Base-by-base conservation (phyloP, 2,797 vertebrate genomes). In the Ctenopoma kingsleyae region DNA sequence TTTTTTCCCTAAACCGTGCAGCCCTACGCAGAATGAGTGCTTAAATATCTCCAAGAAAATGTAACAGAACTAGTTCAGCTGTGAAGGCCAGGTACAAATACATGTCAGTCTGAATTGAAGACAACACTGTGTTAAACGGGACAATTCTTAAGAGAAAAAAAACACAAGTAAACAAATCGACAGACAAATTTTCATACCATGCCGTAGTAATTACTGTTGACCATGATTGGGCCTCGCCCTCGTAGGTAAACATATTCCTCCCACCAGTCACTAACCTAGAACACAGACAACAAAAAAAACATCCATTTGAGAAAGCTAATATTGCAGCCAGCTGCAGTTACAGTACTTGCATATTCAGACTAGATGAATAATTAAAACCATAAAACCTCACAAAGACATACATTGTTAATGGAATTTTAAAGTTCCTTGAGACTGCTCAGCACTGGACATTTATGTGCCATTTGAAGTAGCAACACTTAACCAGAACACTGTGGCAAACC, bases 251-350 rank as follows among this genome's bases (percentile, higher is more conserved):
- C 93, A 2, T 96, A 97, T 70, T 96, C 95, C 85, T 97, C 96
- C 97, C 97, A 98, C 96, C 97, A 97, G 89, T 98, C 96, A 17
- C 95, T 97, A 56, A 97, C 96, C 96, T 97, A 63, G n/a, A 82
- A 77, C 38, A 86, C 53, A 77, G 4, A 36, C 0, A 36, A 56
- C 15, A 66, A 20, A 5, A n/a, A 22, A 59, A 12, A 71, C n/a
- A 54, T 36, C 19, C 41, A 2, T 8, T 17, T 66, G 32, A 83
- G 52, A 51, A 59, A 54, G 46, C 10, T 7, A 38, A 55, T 38
- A 22, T 8, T 22, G 16, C 25, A 58, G 59, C 64, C 65, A 41
- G 25, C 36, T 35, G 38, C 32, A 47, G 22, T 38, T 35, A 57
- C 32, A 49, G 30, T 30, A 3, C 74, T 63, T 38, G 23, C 54